Conservation (phyloP, 2,797 vertebrate species). For the Manis pentadactyla region DNA sequence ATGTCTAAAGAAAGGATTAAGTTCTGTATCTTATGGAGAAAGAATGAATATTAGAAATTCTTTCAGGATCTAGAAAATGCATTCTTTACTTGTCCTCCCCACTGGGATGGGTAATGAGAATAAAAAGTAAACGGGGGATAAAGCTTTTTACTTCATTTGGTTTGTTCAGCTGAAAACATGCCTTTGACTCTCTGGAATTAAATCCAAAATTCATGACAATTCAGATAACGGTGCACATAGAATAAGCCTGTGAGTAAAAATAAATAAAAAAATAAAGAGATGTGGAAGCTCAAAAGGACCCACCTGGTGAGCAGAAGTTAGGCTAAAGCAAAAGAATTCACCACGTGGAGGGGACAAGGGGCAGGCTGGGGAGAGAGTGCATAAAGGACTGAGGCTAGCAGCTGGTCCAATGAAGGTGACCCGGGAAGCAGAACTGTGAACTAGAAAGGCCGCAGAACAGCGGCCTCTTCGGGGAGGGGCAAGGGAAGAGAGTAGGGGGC, state of each 20-base stretch:
- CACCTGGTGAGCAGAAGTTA: slow-evolving; percentile 72
- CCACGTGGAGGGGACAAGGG: neutral
- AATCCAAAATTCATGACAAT: slow-evolving; percentile 82
- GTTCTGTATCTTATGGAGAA: slow-evolving; percentile 83
- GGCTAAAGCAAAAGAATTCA: slow-evolving; percentile 52
- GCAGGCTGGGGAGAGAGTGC: neutral
- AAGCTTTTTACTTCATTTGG: slow-evolving; percentile 80
- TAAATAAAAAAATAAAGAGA: slow-evolving; percentile 65
- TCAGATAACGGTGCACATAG: slow-evolving; percentile 75
- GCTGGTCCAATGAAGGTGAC: neutral
- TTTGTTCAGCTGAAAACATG: slow-evolving; percentile 81
- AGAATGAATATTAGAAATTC: slow-evolving; percentile 85
- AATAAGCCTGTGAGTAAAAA: slow-evolving; percentile 73
- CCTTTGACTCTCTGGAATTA: slow-evolving; percentile 80
- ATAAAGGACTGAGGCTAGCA: neutral
- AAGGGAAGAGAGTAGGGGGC: accelerated
- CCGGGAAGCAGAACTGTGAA: slow-evolving; percentile 8
- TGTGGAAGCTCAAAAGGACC: slow-evolving; percentile 70
- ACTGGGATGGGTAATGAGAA: slow-evolving; percentile 82
- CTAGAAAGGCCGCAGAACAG: neutral
- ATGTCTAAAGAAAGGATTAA: slow-evolving; percentile 87
- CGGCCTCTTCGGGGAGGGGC: neutral
- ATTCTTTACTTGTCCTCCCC: slow-evolving; percentile 82
- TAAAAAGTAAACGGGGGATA: slow-evolving; percentile 64
- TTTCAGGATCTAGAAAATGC: slow-evolving; percentile 81